Conservation (phyloP, 2,888 invertebrate genomes). For the Athalia circularis region DNA sequence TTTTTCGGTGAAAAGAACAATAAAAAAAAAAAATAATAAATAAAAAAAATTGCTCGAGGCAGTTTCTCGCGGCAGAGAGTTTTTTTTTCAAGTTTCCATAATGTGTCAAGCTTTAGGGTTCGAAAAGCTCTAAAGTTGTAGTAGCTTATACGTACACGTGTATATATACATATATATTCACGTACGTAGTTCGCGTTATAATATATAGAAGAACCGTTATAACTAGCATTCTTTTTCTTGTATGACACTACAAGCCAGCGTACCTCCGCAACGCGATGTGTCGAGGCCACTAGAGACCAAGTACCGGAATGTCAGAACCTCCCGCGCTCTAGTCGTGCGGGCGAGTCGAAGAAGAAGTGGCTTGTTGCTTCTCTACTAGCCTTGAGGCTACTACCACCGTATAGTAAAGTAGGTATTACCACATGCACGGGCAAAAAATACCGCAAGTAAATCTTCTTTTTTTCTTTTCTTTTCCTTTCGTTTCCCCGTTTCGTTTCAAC, state of each 20-base stretch:
- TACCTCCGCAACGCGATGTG: slow-evolving; percentile 49
- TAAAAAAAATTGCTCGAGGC: too few relatives aligned
- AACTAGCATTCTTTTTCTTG: slow-evolving; percentile 70
- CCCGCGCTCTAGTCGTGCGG: slow-evolving; percentile 43
- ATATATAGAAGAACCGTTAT: slow-evolving; percentile 42
- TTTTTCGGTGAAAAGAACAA: too few relatives aligned
- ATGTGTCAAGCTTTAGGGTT: too few relatives aligned
- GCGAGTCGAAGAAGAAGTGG: slow-evolving; percentile 66
- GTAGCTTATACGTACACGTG: not conserved
- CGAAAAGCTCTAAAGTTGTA: not conserved
- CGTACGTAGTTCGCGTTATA: not conserved
- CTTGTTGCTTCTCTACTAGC: slow-evolving; percentile 72
- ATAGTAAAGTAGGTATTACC: not conserved
- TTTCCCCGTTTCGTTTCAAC: not conserved
- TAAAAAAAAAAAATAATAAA: too few relatives aligned
- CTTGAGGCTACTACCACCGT: slow-evolving; percentile 58
- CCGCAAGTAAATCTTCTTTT: not conserved
- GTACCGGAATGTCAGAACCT: slow-evolving; percentile 56
- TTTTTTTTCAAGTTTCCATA: too few relatives aligned
- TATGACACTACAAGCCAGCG: slow-evolving; percentile 69
- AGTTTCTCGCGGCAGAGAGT: too few relatives aligned
- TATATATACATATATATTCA: not conserved
- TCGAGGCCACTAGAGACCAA: slow-evolving; percentile 71
- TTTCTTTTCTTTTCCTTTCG: not conserved
- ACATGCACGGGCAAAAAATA: not conserved